phyloP scores from a whole-genome alignment of 1,140 invertebrate genomes.

The Diorhabda carinulata region DNA sequence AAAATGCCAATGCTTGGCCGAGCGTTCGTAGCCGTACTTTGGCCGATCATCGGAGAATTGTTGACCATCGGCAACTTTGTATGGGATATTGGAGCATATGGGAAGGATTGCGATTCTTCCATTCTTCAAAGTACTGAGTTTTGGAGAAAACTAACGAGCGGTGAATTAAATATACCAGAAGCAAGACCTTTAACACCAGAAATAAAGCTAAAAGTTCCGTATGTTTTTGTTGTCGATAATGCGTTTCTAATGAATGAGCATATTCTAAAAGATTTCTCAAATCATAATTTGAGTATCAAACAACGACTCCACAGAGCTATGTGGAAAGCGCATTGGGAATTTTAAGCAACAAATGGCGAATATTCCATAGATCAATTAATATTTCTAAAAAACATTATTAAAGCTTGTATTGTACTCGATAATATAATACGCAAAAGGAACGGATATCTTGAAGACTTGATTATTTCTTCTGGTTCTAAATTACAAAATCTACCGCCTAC shows the following conservation, averaged over 20 bases:
- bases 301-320: constrained; percentile 46
- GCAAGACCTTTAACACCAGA: constrained; percentile 18
- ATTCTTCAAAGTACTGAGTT: constrained; percentile 21
- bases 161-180: constrained; percentile 13
- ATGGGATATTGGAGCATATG: constrained; percentile 40
- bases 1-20: too few species aligned
- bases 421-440: constrained; percentile 23
- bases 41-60: too few species aligned
- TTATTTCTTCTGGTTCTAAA: constrained; percentile 23
- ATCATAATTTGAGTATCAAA: constrained; percentile 24
- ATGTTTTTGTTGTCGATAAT: constrained; percentile 22
- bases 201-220: constrained; percentile 13
- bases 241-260: constrained; percentile 21
- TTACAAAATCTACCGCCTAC: constrained; percentile 18
- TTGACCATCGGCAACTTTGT: too few species aligned
- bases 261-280: constrained; percentile 24
- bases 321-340: constrained; percentile 42
- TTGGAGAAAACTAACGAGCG: constrained; percentile 13
- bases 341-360: constrained; percentile 20
- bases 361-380: constrained; percentile 18
- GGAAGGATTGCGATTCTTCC: constrained; percentile 34
- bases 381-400: constrained; percentile 15
- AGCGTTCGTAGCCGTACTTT: too few species aligned
- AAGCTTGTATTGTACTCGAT: constrained; percentile 17
- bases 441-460: constrained; percentile 21